Percentiles rank a stretch among this genome's conserved stretches.
These are phyloP conservation scores for Agapostemon virescens DNA, from an alignment of 2,888 invertebrate genomes.

Conservation along the genomic window DNA sequence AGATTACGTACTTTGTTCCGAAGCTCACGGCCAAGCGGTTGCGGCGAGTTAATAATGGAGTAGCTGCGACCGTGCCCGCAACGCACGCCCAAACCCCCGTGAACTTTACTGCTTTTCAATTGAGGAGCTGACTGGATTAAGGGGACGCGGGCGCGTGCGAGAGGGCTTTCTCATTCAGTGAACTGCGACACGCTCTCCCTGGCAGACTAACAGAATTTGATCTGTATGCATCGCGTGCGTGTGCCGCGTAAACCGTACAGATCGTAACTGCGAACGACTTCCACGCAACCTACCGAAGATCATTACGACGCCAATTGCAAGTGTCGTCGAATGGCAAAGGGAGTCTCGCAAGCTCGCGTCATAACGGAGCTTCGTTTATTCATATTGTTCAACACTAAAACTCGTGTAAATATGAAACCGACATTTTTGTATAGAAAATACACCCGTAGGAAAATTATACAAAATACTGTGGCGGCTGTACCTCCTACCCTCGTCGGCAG, in stretches of 20 bases:
- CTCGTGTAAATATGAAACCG: no score
- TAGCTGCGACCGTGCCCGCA: constrained; percentile 19
- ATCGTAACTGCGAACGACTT: constrained; percentile 16
- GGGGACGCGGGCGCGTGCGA: constrained; percentile 23
- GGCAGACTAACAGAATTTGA: constrained; percentile 30
- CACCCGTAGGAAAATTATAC: no score
- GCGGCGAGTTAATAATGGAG: constrained; percentile 37
- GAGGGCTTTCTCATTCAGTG: constrained; percentile 11
- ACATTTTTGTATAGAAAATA: no score
- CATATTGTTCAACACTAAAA: no score
- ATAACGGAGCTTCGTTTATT: no score
- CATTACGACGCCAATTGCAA: background rate
- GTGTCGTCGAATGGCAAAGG: background rate
- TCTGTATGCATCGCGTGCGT: background rate
- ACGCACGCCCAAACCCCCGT: background rate
- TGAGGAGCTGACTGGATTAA: constrained; percentile 30
- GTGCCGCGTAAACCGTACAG: background rate
- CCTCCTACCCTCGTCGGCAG: no score
- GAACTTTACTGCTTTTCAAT: constrained; percentile 45
- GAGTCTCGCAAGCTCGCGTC: background rate
- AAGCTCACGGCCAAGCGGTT: background rate
- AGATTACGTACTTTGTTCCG: constrained; percentile 30
- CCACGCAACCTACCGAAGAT: no score
- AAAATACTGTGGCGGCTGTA: no score
- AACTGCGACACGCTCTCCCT: background rate